Conservation (phyloP, 2,888 invertebrate species). For the Caenorhabditis sp. region DNA sequence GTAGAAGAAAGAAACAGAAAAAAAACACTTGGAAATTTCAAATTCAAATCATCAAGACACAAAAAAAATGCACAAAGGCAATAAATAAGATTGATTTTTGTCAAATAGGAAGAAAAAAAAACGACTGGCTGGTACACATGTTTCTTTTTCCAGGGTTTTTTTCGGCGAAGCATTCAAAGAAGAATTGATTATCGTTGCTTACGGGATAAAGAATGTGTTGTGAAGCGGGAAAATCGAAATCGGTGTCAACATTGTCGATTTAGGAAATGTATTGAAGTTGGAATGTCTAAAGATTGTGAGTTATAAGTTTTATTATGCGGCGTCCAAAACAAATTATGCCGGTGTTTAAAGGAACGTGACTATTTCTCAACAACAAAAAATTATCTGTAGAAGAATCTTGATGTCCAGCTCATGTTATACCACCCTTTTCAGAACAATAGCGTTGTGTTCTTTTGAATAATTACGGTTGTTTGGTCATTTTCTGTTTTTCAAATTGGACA, state of each 20-base stretch:
- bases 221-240: conserved; percentile 90
- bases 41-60: background rate
- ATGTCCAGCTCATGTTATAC: too few species aligned
- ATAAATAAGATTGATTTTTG: conserved; percentile 5
- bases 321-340: too few species aligned
- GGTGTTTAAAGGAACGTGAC: too few species aligned
- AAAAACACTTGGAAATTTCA: background rate
- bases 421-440: too few species aligned
- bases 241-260: conserved; percentile 95
- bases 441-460: too few species aligned
- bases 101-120: background rate
- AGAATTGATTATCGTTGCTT: conserved; percentile 94
- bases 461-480: too few species aligned
- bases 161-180: conserved; percentile 92
- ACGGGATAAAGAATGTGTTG: conserved; percentile 90
- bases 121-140: background rate
- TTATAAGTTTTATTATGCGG: too few species aligned
- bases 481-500: too few species aligned
- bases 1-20: background rate
- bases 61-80: conserved; percentile 8
- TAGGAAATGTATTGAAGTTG: conserved; percentile 93
- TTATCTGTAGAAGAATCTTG: too few species aligned
- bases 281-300: conserved; percentile 95
- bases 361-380: background rate
- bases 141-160: conserved; percentile 82